A percentile compares a stretch with the other conserved stretches of the same genome.
These are phyloP conservation scores for Neotoma lepida DNA, from an alignment of 2,113 vertebrate genomes.

Conservation along the genomic window DNA sequence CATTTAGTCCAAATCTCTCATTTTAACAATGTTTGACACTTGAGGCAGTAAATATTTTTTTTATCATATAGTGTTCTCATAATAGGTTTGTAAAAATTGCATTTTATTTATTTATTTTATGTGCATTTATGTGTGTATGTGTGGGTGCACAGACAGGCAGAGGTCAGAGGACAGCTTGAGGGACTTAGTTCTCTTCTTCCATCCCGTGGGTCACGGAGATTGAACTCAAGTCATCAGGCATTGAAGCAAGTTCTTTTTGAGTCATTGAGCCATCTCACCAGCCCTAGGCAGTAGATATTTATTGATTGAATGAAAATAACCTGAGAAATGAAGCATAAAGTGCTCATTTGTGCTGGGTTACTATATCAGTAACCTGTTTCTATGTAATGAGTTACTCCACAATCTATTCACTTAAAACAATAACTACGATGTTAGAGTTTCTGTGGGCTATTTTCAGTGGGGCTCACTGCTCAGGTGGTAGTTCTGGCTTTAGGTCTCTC, in stretches of 20 bases:
- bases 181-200: background rate
- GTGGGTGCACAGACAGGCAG: too few relatives aligned
- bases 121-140: background rate
- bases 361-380: background rate
- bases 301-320: constrained; percentile 38
- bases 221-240: background rate
- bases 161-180: background rate
- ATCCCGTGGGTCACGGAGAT: background rate
- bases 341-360: background rate
- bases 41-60: background rate
- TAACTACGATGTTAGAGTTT: background rate
- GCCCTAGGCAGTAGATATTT: background rate
- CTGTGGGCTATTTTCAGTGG: background rate
- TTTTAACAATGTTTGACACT: background rate
- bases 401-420: constrained; percentile 32
- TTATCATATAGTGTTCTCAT: background rate
- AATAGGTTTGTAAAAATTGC: background rate
- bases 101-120: background rate
- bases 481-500: background rate
- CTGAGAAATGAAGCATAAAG: constrained; percentile 16
- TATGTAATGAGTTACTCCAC: background rate
- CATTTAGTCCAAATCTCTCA: background rate
- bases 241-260: background rate
- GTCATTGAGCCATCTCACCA: background rate
- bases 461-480: background rate